Base-by-base conservation (phyloP, 2,797 vertebrate genomes). In the Enoplosus armatus region DNA sequence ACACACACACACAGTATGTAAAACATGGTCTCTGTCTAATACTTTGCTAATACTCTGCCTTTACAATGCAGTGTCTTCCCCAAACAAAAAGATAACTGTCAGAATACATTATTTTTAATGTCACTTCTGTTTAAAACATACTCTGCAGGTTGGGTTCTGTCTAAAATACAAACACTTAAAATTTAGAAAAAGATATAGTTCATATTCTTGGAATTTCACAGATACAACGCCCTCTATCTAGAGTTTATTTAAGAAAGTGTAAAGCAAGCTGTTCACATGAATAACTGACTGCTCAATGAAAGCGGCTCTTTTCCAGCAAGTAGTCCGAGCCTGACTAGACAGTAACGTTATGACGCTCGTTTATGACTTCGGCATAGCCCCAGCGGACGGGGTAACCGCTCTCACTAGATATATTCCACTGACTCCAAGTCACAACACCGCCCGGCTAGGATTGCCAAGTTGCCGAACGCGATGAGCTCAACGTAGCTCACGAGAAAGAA, bases 361-460 rank as follows among this genome's bases (percentile, higher is more conserved):
- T 92, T 91, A 70, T 2, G 0, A 27, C 31, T 1, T 9, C 66
- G 14, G 54, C 71, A 20, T 20, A 77, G 72, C 85, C 66, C 88
- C 67, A 12, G 51, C 6, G 84, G 85, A 85, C 85, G 89, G 91
- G 75, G 83, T 59, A 7, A 45, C 31, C 20, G 59, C 51, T 80
- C 72, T 75, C 71, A 20, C 33, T 45, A 11, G 65, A 61, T 31
- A 66, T 55, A 45, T 69, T 80, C 26, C 12, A 45, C 68, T 33
- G 68, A 51, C 35, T 79, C 26, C 48, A 41, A 80, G 73, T 82
- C 81, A 75, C 59, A 92, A 81, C 91, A 87, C 90, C 91, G 88
- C 90, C 89, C 88, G 83, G 67, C 65, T 73, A 3, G 50, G 72
- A 80, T 26, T 37, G 54, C 50, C 75, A 78, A 72, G 66, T 80